These are phyloP conservation scores for Philonicus albiceps DNA, from an alignment of 2,888 invertebrate genomes.

Conservation along the genomic window DNA sequence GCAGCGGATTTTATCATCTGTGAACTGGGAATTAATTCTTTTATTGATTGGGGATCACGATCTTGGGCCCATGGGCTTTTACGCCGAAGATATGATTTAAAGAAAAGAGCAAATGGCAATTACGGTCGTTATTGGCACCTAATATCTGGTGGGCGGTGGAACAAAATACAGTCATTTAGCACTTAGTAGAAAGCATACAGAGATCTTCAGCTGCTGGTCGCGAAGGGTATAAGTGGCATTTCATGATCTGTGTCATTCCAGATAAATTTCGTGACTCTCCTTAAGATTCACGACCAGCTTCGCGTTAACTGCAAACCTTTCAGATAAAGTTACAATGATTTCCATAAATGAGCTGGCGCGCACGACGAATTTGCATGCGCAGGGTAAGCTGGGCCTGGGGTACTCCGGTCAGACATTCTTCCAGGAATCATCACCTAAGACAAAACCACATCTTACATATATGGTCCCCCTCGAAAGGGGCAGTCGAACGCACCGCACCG, in stretches of 20 bases:
- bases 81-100: background rate
- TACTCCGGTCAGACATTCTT: constrained; percentile 34
- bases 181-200: background rate
- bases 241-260: background rate
- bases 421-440: constrained; percentile 41
- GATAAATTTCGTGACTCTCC: background rate
- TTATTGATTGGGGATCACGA: background rate
- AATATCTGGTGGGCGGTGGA: background rate
- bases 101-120: background rate
- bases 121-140: background rate
- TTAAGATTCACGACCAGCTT: constrained; percentile 29
- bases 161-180: background rate
- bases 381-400: background rate
- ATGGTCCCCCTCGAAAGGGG: background rate
- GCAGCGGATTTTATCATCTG: background rate
- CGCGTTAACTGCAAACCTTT: background rate
- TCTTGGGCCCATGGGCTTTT: background rate
- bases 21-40: background rate
- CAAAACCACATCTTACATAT: constrained; percentile 22
- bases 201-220: background rate
- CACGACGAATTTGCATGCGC: constrained; percentile 22
- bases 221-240: background rate
- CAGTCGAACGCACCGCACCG: background rate
- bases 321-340: constrained; percentile 20
- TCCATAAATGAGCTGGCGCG: constrained; percentile 32